Percentiles rank a stretch among this genome's conserved stretches.
These are phyloP conservation scores for Caenorhabditis sinica DNA, from an alignment of 2,888 invertebrate genomes.

Conservation along the genomic window DNA sequence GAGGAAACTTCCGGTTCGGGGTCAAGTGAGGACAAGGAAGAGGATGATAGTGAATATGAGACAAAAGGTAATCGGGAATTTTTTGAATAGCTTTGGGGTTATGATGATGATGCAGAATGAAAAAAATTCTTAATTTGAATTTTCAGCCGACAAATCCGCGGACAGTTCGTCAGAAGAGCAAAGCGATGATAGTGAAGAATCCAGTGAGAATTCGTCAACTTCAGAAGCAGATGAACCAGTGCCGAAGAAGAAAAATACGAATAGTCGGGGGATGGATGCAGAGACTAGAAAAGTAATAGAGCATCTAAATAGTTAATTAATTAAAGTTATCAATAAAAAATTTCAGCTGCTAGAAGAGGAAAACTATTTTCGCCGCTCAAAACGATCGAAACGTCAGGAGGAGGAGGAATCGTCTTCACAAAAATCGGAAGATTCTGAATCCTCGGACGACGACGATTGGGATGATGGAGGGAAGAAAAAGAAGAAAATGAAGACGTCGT, in stretches of 20 bases:
- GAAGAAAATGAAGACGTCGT: background rate
- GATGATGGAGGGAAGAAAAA: constrained; percentile 16
- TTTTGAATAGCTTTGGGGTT: too few relatives aligned
- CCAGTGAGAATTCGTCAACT: constrained; percentile 40
- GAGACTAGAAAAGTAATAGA: constrained; percentile 65
- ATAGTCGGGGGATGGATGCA: constrained; percentile 66
- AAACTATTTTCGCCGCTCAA: constrained; percentile 74
- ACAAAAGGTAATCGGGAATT: constrained; percentile 27
- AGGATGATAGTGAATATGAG: constrained; percentile 59
- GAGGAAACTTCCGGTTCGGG: constrained; percentile 9
- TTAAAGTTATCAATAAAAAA: background rate
- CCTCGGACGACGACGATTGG: constrained; percentile 56
- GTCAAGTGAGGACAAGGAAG: constrained; percentile 59
- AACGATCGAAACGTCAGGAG: constrained; percentile 60
- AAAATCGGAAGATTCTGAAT: constrained; percentile 33
- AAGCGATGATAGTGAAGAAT: constrained; percentile 49
- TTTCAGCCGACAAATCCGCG: constrained; percentile 25
- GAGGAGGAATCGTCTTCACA: constrained; percentile 33
- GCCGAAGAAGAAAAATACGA: constrained; percentile 37
- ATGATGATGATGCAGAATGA: too few relatives aligned
- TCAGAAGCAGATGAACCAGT: constrained; percentile 48
- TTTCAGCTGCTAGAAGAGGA: constrained; percentile 74
- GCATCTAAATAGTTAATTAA: background rate
- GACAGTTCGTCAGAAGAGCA: constrained; percentile 39
- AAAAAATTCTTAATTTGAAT: constrained; percentile 7